Base-by-base conservation (phyloP, 2,888 invertebrate genomes). In the Miltochrista miniata region DNA sequence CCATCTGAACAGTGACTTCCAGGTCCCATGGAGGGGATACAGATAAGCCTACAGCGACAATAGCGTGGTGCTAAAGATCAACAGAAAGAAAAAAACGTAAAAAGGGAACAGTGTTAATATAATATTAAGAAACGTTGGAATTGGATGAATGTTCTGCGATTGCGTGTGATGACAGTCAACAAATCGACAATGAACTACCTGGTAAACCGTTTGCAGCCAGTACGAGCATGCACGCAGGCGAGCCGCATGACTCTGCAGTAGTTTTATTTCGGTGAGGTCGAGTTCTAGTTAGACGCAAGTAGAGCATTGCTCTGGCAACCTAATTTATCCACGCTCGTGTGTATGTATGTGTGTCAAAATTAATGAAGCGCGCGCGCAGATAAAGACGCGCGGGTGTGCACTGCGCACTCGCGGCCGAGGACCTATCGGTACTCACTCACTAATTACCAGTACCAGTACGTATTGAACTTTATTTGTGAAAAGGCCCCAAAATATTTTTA, bases 281-380 rank as follows among this genome's bases (percentile, higher is more conserved):
- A 37, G 45, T 37, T 35, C 45, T 47, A 36, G 41, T 38, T 45
- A 34, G 1, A 12, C 45, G 50, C 42, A 34, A 55, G 45, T 63
- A 11, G 64, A 45, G 36, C 55, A 40, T 43, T 58, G 59, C 55
- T 58, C 51, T 33, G 52, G 15, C 44, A 54, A 58, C 61, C 61
- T 52, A 47, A 62, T 54, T 57, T 49, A 35, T 11, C 14, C 10
- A 39, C 29, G 39, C 34, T 11, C 9, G 37, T 37, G 30, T 31
- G 18, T 24, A 24, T 5, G 34, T 39, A 15, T 35, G 29, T 39
- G 39, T 29, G 34, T 29, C 38, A 12, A 39, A 44, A 44, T 44
- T 49, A 44, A 44, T 45, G 44, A 40, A 49, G 34, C 38, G 48
- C 38, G 18, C 33, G 9, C 36, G 24, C 43, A 12, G 15, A 36